A percentile compares a stretch with the other conserved stretches of the same genome.
Evolutionary conservation across 2,797 vertebrate genomes (phyloP).

Genomic region (Trichosurus vulpecula): DNA sequence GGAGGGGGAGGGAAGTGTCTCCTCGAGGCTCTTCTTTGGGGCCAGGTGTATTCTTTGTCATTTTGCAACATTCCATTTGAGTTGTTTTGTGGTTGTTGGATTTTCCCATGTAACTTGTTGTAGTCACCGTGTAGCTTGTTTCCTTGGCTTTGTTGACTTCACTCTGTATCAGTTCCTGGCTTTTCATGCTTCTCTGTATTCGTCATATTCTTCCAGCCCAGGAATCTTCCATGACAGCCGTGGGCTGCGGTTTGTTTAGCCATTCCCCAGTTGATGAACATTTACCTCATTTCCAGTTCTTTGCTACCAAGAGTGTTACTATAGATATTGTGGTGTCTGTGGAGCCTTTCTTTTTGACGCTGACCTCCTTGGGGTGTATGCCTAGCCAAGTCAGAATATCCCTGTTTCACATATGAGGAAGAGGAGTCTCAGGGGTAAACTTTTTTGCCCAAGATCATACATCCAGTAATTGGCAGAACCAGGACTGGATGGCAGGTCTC

Average conservation of each 20-base stretch:
- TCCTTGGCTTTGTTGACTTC: background rate
- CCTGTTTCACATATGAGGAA: background rate
- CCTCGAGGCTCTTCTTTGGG: background rate
- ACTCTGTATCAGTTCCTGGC: background rate
- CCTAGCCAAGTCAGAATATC: background rate
- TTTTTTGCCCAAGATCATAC: background rate
- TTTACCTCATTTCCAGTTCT: background rate
- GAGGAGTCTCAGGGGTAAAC: background rate
- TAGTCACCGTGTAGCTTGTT: background rate
- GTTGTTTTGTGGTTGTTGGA: background rate
- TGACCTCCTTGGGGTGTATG: background rate
- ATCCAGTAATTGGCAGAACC: background rate
- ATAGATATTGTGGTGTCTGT: background rate
- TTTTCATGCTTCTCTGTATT: background rate
- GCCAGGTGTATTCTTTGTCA: background rate
- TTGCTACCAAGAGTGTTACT: background rate
- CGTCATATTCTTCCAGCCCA: background rate
- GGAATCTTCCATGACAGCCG: background rate
- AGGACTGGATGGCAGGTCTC: background rate
- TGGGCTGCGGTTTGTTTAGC: background rate
- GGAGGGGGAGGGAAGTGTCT: background rate
- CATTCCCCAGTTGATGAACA: background rate
- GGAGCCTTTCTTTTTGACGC: background rate
- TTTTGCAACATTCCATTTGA: background rate
- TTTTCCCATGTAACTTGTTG: background rate